Evolutionary conservation across 2,888 invertebrate species (phyloP).

Genomic region (Pinctada fucata): DNA sequence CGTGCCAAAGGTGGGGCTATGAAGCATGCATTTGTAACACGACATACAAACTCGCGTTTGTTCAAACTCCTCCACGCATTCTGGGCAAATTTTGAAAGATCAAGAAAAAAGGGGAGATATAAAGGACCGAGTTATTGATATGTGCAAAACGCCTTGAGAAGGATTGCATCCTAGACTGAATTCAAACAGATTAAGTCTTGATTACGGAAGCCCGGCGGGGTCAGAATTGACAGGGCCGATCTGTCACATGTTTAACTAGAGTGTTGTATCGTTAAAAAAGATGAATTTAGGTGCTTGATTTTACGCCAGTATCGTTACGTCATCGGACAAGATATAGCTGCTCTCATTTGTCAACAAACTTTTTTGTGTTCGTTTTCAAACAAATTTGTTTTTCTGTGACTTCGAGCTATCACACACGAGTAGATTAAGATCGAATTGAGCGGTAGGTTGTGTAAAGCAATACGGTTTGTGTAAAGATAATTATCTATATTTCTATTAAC

Average conservation of each 20-base stretch:
- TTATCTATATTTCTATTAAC: conserved; percentile 1
- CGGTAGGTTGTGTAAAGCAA: conserved; percentile 20
- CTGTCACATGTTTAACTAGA: conserved; percentile 22
- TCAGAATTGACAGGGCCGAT: conserved; percentile 16
- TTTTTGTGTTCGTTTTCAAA: conserved; percentile 1
- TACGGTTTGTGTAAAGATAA: not conserved
- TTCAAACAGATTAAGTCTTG: not conserved
- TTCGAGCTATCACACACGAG: not conserved
- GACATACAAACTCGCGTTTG: no score
- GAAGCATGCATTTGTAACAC: no score
- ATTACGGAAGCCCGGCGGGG: conserved; percentile 24
- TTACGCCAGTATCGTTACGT: conserved; percentile 26
- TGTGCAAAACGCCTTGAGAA: not conserved
- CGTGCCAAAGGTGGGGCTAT: no score
- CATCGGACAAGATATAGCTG: conserved; percentile 5
- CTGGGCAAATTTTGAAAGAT: no score
- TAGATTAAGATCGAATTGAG: not conserved
- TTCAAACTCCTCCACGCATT: no score
- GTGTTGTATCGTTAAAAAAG: conserved; percentile 31
- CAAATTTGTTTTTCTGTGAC: not conserved
- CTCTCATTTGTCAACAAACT: not conserved
- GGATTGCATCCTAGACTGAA: not conserved
- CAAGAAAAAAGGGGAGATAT: no score
- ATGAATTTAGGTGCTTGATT: conserved; percentile 20
- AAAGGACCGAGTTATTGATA: no score